Base-by-base conservation (phyloP, 2,797 vertebrate species). In the Odontamblyopus rebecca region DNA sequence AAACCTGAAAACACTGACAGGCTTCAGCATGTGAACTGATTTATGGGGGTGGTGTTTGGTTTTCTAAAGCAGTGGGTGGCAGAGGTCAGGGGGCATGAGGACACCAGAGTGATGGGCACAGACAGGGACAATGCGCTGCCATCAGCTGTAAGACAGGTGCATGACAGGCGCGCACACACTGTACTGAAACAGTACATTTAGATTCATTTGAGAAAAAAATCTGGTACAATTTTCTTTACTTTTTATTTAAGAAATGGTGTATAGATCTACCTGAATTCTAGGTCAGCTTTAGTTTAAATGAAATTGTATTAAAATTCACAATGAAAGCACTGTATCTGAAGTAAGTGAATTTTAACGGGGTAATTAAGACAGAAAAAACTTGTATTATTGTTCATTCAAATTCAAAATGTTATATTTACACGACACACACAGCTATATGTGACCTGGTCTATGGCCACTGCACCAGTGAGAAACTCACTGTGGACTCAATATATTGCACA, bases 61-160 rank as follows among this genome's bases (percentile, higher is more conserved):
- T 86, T 56, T 38, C 8, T 26, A 6, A 66, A 69, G 77, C 53
- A 71, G 16, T 73, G 59, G 6, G 57, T 61, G 72, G 68, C 73
- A 73, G 48, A 84, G 84, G 84, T 90, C 74, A 66, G 26, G 64
- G 69, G 83, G 81, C 88, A 61, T 9, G 48, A 67, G 26, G 77
- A 87, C 86, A 86, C 88, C 73, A 3, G 60, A 75, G 70, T 35
- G 69, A 62, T 68, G 63, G 70, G 75, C 54, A 78, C 69, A 73
- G 67, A 64, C 56, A 69, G 74, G 61, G 68, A 85, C 78, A 79
- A 85, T 75, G 82, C 84, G 51, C 35, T 77, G 73, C 64, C 77
- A 81, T 88, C 86, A 91, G 86, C 86, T 92, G 90, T 68, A 73
- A 71, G 83, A 93, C 90, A 91, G 88, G 87, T 93, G 92, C 71